Conservation (phyloP, 2,888 invertebrate species). For the Lasius platythorax region DNA sequence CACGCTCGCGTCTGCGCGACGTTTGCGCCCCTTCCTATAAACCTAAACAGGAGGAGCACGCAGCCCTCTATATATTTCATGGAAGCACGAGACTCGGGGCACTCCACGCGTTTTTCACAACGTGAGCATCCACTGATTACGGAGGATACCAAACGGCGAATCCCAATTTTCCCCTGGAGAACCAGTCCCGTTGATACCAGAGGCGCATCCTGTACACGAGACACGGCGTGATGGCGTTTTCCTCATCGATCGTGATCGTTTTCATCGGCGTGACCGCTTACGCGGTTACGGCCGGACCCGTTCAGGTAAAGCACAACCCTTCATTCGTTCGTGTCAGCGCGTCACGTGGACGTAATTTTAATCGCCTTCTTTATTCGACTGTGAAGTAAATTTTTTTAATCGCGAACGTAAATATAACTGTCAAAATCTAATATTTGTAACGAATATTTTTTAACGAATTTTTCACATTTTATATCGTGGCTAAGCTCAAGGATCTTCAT, state of each 20-base stretch:
- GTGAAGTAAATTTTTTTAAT: background rate
- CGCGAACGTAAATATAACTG: too few relatives aligned
- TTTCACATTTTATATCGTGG: background rate
- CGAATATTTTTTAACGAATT: background rate
- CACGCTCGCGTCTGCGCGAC: conserved; percentile 69
- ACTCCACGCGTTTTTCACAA: conserved; percentile 68
- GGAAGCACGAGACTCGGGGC: conserved; percentile 74
- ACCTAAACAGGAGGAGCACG: conserved; percentile 24
- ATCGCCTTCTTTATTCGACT: background rate
- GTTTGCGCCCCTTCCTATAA: conserved; percentile 58
- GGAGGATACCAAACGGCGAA: background rate
- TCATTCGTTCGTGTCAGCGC: background rate
- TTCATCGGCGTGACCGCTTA: conserved; percentile 60
- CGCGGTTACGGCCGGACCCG: conserved; percentile 67
- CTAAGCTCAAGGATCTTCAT: background rate
- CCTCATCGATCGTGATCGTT: conserved; percentile 54
- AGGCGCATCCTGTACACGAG: background rate
- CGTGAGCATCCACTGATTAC: conserved; percentile 39
- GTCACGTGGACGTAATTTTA: background rate
- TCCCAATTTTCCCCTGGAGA: background rate
- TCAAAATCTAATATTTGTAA: background rate
- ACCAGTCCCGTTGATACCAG: background rate
- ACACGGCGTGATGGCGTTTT: conserved; percentile 49
- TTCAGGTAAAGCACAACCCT: conserved; percentile 68
- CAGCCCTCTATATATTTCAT: conserved; percentile 79